These are phyloP conservation scores for Collichthys lucidus DNA, from an alignment of 2,113 vertebrate species.

Conservation along the genomic window DNA sequence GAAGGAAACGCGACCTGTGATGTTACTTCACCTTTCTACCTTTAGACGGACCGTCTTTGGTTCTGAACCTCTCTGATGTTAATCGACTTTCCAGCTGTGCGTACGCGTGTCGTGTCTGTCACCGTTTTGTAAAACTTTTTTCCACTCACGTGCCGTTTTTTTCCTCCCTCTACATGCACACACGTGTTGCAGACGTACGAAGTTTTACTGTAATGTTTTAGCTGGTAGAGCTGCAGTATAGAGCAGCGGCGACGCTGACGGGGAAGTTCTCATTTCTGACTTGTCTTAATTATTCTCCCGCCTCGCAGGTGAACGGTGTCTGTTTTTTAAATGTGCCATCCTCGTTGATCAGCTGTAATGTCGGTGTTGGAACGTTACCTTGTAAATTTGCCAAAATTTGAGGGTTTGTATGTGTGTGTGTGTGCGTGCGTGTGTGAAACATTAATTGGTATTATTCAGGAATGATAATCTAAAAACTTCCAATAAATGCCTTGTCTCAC, in stretches of 20 bases:
- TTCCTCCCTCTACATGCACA: slow-evolving; percentile 1
- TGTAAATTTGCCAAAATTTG: slow-evolving; percentile 42
- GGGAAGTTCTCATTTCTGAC: slow-evolving; percentile 35
- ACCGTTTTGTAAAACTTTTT: slow-evolving; percentile 39
- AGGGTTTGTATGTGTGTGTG: slow-evolving; percentile 16
- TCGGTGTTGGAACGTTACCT: slow-evolving; percentile 38
- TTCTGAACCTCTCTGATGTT: background rate
- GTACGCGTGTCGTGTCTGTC: slow-evolving; percentile 36
- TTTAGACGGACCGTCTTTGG: slow-evolving; percentile 56
- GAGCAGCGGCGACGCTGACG: slow-evolving; percentile 7
- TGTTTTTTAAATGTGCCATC: slow-evolving; percentile 70
- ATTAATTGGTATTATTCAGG: slow-evolving; percentile 39
- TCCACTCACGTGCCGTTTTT: slow-evolving; percentile 10
- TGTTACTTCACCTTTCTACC: slow-evolving; percentile 41
- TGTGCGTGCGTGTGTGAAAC: slow-evolving; percentile 24
- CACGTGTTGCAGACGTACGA: slow-evolving; percentile 18
- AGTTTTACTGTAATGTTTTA: slow-evolving; percentile 44
- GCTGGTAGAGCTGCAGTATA: slow-evolving; percentile 41
- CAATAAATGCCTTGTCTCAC: slow-evolving; percentile 69
- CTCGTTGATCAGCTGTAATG: slow-evolving; percentile 34
- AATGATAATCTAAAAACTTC: slow-evolving; percentile 29
- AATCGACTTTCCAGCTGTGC: slow-evolving; percentile 14
- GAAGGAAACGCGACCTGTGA: slow-evolving; percentile 47
- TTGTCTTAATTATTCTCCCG: slow-evolving; percentile 22
- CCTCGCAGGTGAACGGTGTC: slow-evolving; percentile 42